These are phyloP conservation scores for Chlamydotis undulata DNA, from an alignment of 2,113 vertebrate genomes.

Conservation along the genomic window DNA sequence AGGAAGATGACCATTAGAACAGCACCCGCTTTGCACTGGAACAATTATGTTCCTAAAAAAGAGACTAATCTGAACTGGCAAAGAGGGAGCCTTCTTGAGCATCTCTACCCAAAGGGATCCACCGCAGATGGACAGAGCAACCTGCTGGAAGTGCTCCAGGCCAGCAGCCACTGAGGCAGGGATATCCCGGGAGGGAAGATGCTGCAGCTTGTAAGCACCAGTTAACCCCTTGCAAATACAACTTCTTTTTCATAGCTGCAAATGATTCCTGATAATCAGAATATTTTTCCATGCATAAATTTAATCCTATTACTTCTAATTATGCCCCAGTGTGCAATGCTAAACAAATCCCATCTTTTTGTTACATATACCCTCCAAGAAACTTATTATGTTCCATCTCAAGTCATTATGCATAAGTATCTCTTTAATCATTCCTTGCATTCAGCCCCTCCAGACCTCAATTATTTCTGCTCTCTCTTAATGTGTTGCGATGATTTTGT, in stretches of 20 bases:
- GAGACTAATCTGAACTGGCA: background rate
- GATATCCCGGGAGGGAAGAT: background rate
- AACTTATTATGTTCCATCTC: conserved; percentile 35
- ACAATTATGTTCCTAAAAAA: background rate
- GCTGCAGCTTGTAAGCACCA: background rate
- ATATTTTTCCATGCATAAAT: conserved; percentile 16
- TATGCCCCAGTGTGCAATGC: background rate
- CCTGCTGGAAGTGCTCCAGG: background rate
- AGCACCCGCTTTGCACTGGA: no score
- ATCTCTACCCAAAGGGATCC: background rate
- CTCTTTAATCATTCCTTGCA: conserved; percentile 50
- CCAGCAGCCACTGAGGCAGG: background rate
- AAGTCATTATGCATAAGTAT: conserved; percentile 23
- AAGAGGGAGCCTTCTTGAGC: background rate
- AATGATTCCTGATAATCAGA: conserved; percentile 13
- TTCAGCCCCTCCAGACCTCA: conserved; percentile 54
- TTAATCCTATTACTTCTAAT: conserved; percentile 52
- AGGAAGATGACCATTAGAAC: background rate
- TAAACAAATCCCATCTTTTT: conserved; percentile 54
- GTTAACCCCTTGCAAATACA: background rate
- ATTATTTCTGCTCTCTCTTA: conserved; percentile 53
- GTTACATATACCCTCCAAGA: conserved; percentile 25
- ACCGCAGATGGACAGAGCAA: background rate
- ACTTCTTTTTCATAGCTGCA: background rate
- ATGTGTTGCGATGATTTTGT: background rate